Evolutionary conservation across 2,888 invertebrate genomes (phyloP).

Genomic region (Cistogaster globosa): DNA sequence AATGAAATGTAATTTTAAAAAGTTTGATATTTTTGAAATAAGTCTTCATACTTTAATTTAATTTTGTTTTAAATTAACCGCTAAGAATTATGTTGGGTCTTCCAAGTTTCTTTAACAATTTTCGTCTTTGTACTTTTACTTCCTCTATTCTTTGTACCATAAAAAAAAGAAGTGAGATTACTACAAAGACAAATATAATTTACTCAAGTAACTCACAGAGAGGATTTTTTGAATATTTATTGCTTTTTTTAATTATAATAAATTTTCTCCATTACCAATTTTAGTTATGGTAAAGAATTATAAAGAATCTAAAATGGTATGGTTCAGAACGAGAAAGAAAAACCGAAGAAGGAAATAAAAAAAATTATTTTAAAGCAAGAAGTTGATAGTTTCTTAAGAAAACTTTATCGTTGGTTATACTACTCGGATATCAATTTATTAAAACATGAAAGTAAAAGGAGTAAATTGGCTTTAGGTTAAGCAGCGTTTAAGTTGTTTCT

Average conservation of each 20-base stretch:
- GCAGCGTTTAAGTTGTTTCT: not conserved
- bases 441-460: not conserved
- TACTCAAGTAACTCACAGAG: not conserved
- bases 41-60: no score
- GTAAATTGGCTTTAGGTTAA: not conserved
- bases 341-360: not conserved
- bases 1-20: no score
- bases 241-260: not conserved
- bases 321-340: not conserved
- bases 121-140: no score
- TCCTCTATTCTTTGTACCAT: no score
- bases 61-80: no score
- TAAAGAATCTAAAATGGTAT: not conserved
- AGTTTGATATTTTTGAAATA: no score
- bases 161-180: not conserved
- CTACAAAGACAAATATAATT: constrained; percentile 1
- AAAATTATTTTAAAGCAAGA: not conserved
- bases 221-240: constrained; percentile 1
- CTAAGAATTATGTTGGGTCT: no score
- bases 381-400: not conserved
- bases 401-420: not conserved
- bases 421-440: not conserved
- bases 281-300: not conserved
- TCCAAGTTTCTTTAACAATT: no score
- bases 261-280: not conserved